Evolutionary conservation across 2,113 vertebrate species (phyloP).

Genomic region (Ochotona curzoniae): DNA sequence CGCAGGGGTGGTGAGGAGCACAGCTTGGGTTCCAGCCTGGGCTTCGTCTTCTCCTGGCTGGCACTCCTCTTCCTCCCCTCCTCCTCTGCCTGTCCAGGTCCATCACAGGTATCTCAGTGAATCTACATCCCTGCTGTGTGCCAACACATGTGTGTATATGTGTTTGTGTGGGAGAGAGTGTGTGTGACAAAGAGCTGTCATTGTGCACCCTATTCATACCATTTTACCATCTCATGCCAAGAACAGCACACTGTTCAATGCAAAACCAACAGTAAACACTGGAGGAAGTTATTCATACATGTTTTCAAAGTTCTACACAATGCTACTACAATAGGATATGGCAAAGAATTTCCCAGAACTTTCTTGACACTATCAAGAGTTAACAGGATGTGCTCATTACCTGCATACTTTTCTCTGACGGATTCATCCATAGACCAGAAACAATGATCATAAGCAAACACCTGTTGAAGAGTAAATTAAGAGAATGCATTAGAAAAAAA

Average conservation of each 20-base stretch:
- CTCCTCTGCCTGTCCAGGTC: not conserved
- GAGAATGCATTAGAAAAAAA: constrained; percentile 3
- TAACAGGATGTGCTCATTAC: constrained; percentile 79
- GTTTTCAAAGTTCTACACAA: constrained; percentile 19
- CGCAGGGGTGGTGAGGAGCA: not conserved
- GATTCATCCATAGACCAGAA: constrained; percentile 99
- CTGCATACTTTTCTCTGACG: constrained; percentile 94
- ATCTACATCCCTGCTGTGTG: too few relatives aligned
- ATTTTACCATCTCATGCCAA: not conserved
- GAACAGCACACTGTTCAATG: not conserved
- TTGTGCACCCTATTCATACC: not conserved
- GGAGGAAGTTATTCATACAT: not conserved
- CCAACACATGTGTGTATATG: too few relatives aligned
- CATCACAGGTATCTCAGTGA: not conserved
- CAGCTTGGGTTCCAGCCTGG: not conserved
- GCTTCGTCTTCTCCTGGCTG: not conserved
- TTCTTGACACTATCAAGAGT: not conserved
- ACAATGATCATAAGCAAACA: constrained; percentile 97
- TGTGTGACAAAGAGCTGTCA: not conserved
- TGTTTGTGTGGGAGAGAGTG: not conserved
- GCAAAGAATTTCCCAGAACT: not conserved
- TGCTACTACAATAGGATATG: too few relatives aligned
- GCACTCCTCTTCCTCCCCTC: not conserved
- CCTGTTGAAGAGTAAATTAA: constrained; percentile 84
- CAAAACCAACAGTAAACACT: not conserved